Evolutionary conservation across 1,140 invertebrate species (phyloP).

Genomic region (Musca vetustissima): DNA sequence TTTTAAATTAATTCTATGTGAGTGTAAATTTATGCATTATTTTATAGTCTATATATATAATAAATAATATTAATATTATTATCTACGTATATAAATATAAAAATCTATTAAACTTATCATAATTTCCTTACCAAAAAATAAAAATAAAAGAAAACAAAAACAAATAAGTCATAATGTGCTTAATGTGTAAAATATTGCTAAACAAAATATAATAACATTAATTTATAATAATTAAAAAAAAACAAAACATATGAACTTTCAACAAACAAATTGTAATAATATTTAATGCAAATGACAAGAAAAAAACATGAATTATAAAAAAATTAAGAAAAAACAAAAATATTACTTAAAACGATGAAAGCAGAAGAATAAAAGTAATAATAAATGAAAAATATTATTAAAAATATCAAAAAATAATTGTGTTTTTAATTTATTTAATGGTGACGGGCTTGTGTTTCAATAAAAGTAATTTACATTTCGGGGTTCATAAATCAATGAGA

Average conservation of each 20-base stretch:
- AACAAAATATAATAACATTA: constrained; percentile 6
- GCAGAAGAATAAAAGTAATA: constrained; percentile 13
- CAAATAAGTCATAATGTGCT: constrained; percentile 16
- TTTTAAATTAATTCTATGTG: constrained; percentile 25
- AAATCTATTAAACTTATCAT: constrained; percentile 16
- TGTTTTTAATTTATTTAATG: no score
- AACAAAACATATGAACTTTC: constrained; percentile 15
- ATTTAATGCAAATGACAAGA: constrained; percentile 10
- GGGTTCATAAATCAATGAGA: no score
- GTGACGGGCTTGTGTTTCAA: no score
- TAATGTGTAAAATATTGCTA: constrained; percentile 25
- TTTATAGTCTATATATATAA: constrained; percentile 11
- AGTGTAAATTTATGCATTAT: constrained; percentile 23
- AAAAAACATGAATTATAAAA: constrained; percentile 12
- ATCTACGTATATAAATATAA: background rate
- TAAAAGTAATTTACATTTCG: no score
- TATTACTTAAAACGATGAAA: constrained; percentile 16
- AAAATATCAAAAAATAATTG: constrained; percentile 14
- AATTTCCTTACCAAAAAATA: constrained; percentile 22
- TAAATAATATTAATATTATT: constrained; percentile 13
- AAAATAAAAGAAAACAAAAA: constrained; percentile 13
- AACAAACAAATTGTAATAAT: constrained; percentile 19
- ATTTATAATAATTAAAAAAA: constrained; percentile 19
- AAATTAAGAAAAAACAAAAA: constrained; percentile 23
- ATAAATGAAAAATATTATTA: constrained; percentile 22